A percentile compares a stretch with the other conserved stretches of the same genome.
phyloP scores from a whole-genome alignment of 2,797 vertebrate genomes.

The Chromobotia macracanthus region DNA sequence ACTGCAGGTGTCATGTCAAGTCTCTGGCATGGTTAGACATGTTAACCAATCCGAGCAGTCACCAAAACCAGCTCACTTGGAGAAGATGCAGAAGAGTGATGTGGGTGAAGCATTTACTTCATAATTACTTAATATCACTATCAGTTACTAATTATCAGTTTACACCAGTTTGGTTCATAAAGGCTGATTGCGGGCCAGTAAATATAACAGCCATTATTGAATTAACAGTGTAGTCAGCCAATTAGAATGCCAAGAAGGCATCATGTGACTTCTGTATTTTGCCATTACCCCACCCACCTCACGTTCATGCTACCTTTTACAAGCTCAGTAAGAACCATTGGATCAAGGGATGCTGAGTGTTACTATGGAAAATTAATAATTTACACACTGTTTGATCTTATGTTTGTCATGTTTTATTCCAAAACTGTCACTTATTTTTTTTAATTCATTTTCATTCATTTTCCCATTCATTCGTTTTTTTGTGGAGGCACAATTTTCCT shows the following conservation, averaged over 20 bases:
- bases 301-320: background rate
- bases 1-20: background rate
- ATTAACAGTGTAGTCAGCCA: background rate
- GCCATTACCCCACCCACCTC: no score
- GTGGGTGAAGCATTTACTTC: background rate
- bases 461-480: no score
- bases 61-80: no score
- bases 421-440: no score
- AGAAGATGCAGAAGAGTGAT: background rate
- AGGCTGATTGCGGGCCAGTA: background rate
- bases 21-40: no score
- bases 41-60: background rate
- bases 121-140: no score
- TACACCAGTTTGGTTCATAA: background rate
- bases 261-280: background rate
- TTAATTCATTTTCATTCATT: background rate
- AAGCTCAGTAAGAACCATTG: background rate
- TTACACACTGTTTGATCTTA: no score
- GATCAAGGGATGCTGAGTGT: no score
- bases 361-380: no score
- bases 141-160: no score
- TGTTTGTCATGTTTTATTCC: no score
- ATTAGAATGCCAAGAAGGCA: background rate
- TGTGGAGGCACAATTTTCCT: no score
- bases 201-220: background rate